Evolutionary conservation across 1,140 invertebrate species (phyloP), one percentile per base, ranked within the genome.

Genomic region (Drosophila pachea): DNA sequence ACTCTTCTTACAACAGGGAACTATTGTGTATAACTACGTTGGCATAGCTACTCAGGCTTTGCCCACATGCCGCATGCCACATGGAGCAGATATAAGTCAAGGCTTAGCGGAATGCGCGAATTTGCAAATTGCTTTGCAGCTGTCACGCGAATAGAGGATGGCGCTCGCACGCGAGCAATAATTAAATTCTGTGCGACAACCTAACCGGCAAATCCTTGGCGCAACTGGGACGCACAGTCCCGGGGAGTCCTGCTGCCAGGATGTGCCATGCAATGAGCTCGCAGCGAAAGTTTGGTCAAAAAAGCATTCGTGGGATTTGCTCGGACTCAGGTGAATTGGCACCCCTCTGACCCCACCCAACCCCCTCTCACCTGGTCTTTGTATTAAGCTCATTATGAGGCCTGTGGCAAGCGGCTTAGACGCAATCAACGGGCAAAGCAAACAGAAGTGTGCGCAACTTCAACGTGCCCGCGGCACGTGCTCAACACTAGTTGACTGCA

Each of bases 311-410:
- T 6, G 8, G 35, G 35, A 4, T 42, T 12, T 42, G n/a, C n/a
- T n/a, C n/a, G n/a, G n/a, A n/a, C n/a, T n/a, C n/a, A n/a, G n/a
- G n/a, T n/a, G n/a, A n/a, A n/a, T n/a, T n/a, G n/a, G n/a, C n/a
- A n/a, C n/a, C n/a, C n/a, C n/a, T n/a, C n/a, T n/a, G n/a, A n/a
- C n/a, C n/a, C n/a, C n/a, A n/a, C n/a, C n/a, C n/a, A n/a, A n/a
- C n/a, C 2, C 45, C 7, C 5, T 47, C 8, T 35, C 56, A 64
- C 56, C 66, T 74, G 66, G 32, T 55, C 56, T 68, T 59, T 43
- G 50, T 49, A 36, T 64, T 86, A 86, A 84, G 76, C 81, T 81
- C 76, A 86, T 84, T 84, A 81, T 86, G 63, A 50, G 61, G 48
- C 50, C 55, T 70, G 50, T 59, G 53, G 60, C 64, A 61, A 67